These are phyloP conservation scores for Mormyrops attenuatus DNA, from an alignment of 2,797 vertebrate species.

Conservation along the genomic window DNA sequence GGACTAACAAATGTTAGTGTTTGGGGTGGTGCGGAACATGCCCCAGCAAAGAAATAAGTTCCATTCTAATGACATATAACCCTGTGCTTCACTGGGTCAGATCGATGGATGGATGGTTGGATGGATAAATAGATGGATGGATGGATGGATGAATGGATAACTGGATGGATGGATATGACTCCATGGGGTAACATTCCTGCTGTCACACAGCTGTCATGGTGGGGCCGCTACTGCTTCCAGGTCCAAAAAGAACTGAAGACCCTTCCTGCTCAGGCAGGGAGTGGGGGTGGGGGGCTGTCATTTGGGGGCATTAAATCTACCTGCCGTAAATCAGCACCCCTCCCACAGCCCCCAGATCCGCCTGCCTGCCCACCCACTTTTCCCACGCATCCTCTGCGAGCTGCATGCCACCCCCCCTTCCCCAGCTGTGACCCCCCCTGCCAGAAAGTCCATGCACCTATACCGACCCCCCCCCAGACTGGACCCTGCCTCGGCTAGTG, in stretches of 20 bases:
- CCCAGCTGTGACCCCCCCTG: not conserved
- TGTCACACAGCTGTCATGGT: not conserved
- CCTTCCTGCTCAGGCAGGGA: not conserved
- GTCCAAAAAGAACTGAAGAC: not conserved
- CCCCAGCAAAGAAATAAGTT: not conserved
- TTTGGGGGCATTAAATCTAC: constrained; percentile 1
- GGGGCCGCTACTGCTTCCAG: not conserved
- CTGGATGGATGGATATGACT: not conserved
- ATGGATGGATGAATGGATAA: not conserved
- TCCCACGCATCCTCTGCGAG: not conserved
- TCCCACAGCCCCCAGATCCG: not conserved
- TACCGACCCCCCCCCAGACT: not conserved
- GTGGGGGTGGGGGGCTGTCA: not conserved
- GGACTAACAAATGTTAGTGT: not conserved
- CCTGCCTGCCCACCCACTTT: not conserved
- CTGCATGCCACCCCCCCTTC: not conserved
- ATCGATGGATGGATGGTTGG: not conserved
- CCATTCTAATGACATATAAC: not conserved
- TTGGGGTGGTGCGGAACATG: not conserved
- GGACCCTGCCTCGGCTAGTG: not conserved
- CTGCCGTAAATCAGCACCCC: not conserved
- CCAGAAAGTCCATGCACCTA: not conserved
- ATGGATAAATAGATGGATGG: not conserved
- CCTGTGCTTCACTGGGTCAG: not conserved
- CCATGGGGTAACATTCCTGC: not conserved